Evolutionary conservation across 2,113 vertebrate species (phyloP).

Genomic region (Malaclemys terrapin): DNA sequence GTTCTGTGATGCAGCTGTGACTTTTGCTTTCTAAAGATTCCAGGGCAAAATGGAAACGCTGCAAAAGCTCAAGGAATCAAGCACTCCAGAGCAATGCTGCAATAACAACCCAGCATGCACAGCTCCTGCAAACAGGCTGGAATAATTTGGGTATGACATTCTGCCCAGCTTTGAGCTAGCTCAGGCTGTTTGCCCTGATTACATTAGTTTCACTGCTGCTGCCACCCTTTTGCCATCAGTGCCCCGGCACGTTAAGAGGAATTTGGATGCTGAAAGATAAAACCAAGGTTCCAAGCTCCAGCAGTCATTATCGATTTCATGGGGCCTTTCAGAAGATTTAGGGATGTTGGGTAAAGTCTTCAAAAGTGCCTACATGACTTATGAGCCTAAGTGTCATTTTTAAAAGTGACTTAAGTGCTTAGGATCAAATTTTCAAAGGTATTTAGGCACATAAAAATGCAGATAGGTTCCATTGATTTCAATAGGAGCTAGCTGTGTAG

Average conservation of each 20-base stretch:
- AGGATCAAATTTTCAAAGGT: constrained; percentile 54
- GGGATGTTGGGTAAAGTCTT: background rate
- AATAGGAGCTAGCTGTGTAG: background rate
- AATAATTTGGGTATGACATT: background rate
- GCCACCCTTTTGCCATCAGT: background rate
- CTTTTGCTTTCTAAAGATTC: background rate
- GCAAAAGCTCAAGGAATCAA: background rate
- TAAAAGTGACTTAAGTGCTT: constrained; percentile 61
- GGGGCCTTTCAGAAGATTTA: constrained; percentile 58
- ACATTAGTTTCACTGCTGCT: background rate
- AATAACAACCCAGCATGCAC: rapidly evolving
- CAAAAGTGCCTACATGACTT: constrained; percentile 14
- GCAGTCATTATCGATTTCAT: constrained; percentile 49
- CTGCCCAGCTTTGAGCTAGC: background rate
- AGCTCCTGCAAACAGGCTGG: background rate
- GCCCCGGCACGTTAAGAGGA: background rate
- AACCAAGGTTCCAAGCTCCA: constrained; percentile 13
- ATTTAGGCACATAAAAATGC: constrained; percentile 56
- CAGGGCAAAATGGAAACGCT: background rate
- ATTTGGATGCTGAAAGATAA: constrained; percentile 47
- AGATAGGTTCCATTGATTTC: background rate
- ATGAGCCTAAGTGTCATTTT: constrained; percentile 58
- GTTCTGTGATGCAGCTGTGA: background rate
- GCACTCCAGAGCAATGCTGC: background rate
- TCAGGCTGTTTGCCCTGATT: background rate